A percentile compares a stretch with the other conserved stretches of the same genome.
Conservation (phyloP, 2,113 vertebrate species). For the Suncus etruscus region DNA sequence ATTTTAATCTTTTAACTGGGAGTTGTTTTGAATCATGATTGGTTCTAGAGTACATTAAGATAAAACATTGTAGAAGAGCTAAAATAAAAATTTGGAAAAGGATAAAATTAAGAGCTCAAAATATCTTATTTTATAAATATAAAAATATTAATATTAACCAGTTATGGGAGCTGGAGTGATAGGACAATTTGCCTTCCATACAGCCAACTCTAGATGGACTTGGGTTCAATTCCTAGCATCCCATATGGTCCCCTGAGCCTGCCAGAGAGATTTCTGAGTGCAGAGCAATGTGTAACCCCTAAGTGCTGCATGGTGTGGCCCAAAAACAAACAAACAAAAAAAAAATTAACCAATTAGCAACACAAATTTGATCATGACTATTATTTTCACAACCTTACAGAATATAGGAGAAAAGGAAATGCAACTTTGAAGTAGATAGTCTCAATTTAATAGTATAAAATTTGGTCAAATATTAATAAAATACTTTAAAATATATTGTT, state of each 20-base stretch:
- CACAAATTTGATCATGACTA: slow-evolving; percentile 71
- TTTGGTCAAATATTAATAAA: slow-evolving; percentile 15
- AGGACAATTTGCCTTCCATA: no score
- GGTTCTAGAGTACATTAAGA: slow-evolving; percentile 28
- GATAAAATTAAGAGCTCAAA: neutral
- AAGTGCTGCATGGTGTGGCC: no score
- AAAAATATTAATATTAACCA: no score
- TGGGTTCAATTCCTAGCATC: no score
- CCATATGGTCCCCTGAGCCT: no score
- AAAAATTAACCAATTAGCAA: no score
- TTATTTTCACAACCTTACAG: slow-evolving; percentile 30
- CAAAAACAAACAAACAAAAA: no score
- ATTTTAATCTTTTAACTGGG: neutral
- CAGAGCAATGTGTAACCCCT: no score
- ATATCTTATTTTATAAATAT: no score
- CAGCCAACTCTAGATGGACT: no score
- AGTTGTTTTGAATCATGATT: slow-evolving; percentile 15
- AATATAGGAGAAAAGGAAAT: slow-evolving; percentile 60
- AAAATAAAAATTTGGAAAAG: slow-evolving; percentile 82
- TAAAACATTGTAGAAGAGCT: slow-evolving; percentile 65
- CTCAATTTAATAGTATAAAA: neutral
- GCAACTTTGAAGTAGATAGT: neutral
- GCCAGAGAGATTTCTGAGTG: no score
- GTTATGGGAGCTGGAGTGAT: no score
- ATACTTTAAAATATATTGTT: slow-evolving; percentile 16